These are phyloP conservation scores for Drosophila histrio DNA, from an alignment of 2,888 invertebrate genomes.

Conservation along the genomic window DNA sequence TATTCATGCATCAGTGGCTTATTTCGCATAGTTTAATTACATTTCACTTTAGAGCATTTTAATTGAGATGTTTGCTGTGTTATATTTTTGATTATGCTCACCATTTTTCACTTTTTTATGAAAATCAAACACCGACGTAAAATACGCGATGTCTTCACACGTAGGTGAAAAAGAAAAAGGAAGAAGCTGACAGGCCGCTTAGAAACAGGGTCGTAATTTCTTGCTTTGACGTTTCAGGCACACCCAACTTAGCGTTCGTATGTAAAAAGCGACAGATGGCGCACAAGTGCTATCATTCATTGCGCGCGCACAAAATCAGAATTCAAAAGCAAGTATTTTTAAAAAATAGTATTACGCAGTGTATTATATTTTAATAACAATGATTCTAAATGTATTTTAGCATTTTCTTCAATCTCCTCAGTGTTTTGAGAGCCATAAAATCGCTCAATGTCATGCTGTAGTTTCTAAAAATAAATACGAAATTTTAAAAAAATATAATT, in stretches of 20 bases:
- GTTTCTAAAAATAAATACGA: conserved; percentile 56
- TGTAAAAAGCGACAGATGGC: conserved; percentile 36
- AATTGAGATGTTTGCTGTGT: conserved; percentile 23
- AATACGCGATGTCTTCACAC: conserved; percentile 82
- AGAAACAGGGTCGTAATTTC: conserved; percentile 48
- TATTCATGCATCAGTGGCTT: conserved; percentile 40
- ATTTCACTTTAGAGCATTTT: conserved; percentile 3
- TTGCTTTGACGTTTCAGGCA: conserved; percentile 32
- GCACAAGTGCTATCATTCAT: neutral
- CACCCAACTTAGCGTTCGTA: conserved; percentile 31
- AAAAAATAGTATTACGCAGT: conserved; percentile 59
- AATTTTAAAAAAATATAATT: neutral
- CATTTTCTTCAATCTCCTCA: conserved; percentile 23
- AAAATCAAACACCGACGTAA: conserved; percentile 80
- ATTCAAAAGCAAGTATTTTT: conserved; percentile 21
- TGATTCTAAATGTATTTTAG: conserved; percentile 61
- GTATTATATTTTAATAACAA: conserved; percentile 67
- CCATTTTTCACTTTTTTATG: conserved; percentile 81
- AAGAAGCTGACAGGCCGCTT: conserved; percentile 57
- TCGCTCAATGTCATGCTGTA: conserved; percentile 71
- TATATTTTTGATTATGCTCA: conserved; percentile 68
- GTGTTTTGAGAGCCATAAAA: conserved; percentile 54
- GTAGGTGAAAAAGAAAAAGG: conserved; percentile 82
- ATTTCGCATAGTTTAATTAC: conserved; percentile 39
- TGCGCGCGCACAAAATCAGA: conserved; percentile 3